These are phyloP conservation scores for Eciton burchellii DNA, from an alignment of 1,140 invertebrate species.

Conservation along the genomic window DNA sequence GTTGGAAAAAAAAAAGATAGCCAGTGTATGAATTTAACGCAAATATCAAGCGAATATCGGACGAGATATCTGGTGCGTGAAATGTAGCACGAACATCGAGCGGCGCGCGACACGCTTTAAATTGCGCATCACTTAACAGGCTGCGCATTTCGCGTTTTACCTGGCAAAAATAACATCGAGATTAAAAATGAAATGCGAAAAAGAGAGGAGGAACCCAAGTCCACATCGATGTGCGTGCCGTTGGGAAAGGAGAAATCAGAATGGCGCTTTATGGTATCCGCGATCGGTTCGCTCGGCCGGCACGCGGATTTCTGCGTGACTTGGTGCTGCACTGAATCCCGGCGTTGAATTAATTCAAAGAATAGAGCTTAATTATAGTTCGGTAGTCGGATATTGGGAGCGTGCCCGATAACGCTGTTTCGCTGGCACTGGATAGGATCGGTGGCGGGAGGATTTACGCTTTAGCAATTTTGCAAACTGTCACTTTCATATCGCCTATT, in stretches of 20 bases:
- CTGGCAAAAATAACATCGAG: conserved; percentile 42
- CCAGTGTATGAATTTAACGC: conserved; percentile 44
- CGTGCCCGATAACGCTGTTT: conserved; percentile 76
- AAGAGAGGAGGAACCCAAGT: neutral
- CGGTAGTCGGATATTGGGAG: conserved; percentile 70
- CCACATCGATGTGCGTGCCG: conserved; percentile 2
- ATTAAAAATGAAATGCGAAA: conserved; percentile 22
- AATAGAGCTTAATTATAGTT: conserved; percentile 75
- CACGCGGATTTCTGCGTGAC: conserved; percentile 45
- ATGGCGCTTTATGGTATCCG: conserved; percentile 49
- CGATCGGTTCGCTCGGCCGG: conserved; percentile 1
- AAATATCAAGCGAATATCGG: conserved; percentile 56
- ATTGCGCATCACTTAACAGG: conserved; percentile 55
- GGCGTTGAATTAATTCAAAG: conserved; percentile 70
- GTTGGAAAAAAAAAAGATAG: conserved; percentile 41
- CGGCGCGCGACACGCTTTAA: conserved; percentile 40
- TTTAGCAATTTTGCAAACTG: conserved; percentile 74
- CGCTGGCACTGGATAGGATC: conserved; percentile 36
- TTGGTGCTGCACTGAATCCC: conserved; percentile 17
- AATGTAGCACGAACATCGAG: conserved; percentile 44
- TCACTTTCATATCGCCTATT: conserved; percentile 63
- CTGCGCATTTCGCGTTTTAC: conserved; percentile 45
- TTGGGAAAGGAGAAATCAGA: conserved; percentile 52
- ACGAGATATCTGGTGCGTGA: conserved; percentile 43
- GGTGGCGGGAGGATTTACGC: conserved; percentile 67